These are phyloP conservation scores for Notolabrus celidotus DNA, from an alignment of 2,797 vertebrate species.

Conservation along the genomic window DNA sequence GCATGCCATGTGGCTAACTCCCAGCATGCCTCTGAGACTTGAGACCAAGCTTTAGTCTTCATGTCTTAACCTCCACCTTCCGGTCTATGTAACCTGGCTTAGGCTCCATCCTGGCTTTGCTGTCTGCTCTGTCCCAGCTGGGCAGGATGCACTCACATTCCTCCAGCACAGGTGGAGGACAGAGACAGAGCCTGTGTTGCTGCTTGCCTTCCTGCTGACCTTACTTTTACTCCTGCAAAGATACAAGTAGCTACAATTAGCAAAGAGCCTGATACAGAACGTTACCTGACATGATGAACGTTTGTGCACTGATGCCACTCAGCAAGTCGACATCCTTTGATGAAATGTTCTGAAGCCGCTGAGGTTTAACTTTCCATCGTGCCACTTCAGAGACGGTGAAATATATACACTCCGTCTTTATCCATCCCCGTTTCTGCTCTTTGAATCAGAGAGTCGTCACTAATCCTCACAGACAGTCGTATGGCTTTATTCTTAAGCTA, in stretches of 20 bases:
- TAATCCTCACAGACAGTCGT: constrained; percentile 25
- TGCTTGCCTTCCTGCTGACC: constrained; percentile 12
- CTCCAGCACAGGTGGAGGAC: constrained; percentile 49
- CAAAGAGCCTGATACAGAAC: neutral
- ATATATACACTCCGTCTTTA: neutral
- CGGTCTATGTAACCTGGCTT: constrained; percentile 9
- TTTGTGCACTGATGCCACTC: neutral
- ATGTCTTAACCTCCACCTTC: constrained; percentile 10
- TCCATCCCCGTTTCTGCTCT: constrained; percentile 23
- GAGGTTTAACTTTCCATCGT: constrained; percentile 8
- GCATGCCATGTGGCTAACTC: too few species aligned
- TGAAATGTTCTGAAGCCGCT: constrained; percentile 1
- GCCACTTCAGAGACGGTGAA: constrained; percentile 11
- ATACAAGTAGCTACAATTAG: neutral
- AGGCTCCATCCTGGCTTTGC: neutral
- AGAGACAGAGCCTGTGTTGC: constrained; percentile 21
- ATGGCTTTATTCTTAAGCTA: constrained; percentile 4
- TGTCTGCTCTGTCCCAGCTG: constrained; percentile 31
- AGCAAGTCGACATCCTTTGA: constrained; percentile 6
- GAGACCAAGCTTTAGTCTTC: neutral
- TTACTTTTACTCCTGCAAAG: constrained; percentile 14
- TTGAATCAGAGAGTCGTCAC: constrained; percentile 8
- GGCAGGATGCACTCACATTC: constrained; percentile 43
- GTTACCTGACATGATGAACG: neutral
- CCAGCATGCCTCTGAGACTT: neutral